These are phyloP conservation scores for Drosophila carrolli DNA, from an alignment of 1,140 invertebrate species.

Conservation along the genomic window DNA sequence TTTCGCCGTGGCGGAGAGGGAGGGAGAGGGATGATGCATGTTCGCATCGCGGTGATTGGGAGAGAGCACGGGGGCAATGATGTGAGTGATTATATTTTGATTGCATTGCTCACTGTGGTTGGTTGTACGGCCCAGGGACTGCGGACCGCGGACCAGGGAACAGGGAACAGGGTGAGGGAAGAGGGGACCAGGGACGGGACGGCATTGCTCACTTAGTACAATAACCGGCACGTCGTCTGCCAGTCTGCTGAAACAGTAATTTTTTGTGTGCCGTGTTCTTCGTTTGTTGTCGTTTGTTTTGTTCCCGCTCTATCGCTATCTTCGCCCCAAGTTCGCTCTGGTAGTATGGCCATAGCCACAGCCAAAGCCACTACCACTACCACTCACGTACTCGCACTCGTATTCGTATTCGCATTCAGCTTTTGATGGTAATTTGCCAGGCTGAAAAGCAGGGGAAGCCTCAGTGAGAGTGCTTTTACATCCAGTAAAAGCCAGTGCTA, in stretches of 20 bases:
- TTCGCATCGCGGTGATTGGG: slow-evolving; percentile 80
- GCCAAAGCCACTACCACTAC: slow-evolving; percentile 47
- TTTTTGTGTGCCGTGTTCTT: slow-evolving; percentile 74
- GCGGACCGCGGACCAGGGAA: not conserved
- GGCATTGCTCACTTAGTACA: slow-evolving; percentile 82
- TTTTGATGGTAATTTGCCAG: slow-evolving; percentile 81
- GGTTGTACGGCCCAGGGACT: slow-evolving; percentile 57
- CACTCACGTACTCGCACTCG: slow-evolving; percentile 3
- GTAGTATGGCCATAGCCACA: slow-evolving; percentile 1
- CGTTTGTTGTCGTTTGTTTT: slow-evolving; percentile 76
- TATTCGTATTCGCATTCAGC: slow-evolving; percentile 71
- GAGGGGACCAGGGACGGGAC: slow-evolving; percentile 2
- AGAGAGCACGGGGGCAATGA: slow-evolving; percentile 83
- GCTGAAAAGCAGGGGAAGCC: slow-evolving; percentile 49
- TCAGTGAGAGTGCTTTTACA: slow-evolving; percentile 77
- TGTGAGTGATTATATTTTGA: slow-evolving; percentile 84
- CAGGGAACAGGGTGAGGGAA: not conserved
- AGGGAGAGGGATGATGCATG: slow-evolving; percentile 71
- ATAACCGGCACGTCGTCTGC: slow-evolving; percentile 79
- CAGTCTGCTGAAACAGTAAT: slow-evolving; percentile 81
- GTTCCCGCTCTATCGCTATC: slow-evolving; percentile 81
- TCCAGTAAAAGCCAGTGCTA: slow-evolving; percentile 35
- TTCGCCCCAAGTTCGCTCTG: slow-evolving; percentile 67
- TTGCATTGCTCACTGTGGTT: slow-evolving; percentile 83
- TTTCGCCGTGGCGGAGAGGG: slow-evolving; percentile 67